Evolutionary conservation across 2,113 vertebrate species (phyloP), one percentile per base, ranked within the genome.

Genomic region (Psephotus haematonotus): DNA sequence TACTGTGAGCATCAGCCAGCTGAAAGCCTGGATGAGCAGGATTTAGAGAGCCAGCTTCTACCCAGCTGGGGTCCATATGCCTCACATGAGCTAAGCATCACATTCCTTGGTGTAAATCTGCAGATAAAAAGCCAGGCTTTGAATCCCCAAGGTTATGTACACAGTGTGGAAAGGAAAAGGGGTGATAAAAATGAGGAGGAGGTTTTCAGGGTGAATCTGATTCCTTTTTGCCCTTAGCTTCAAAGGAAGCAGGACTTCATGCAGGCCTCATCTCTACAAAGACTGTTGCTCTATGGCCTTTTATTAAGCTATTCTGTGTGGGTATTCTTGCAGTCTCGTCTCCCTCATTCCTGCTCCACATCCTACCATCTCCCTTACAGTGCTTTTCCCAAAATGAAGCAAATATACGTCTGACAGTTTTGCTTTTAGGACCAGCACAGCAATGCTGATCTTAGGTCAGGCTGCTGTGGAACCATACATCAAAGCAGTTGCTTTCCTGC

Each of bases 121-220:
- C 22, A 35, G 57, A 59, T 24, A 59, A 59, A 16, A 59, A 35
- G 22, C 33, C 33, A 39, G 62, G 37, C 41, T 91, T 39, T 39
- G 23, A 85, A 43, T 15, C 24, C 50, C 25, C 0, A 0, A 31
- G 35, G 10, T 76, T 44, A 55, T 1, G 0, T 13, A 59, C 31
- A 37, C 23, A 43, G 12, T 2, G 4, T 44, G 37, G 75, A 75
- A 57, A 46, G 37, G 46, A 75, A 49, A 37, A 6, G 68, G 27
- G 6, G 39, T 10, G 6, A 31, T 55, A 63, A 18, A 20, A 44
- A 28, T 28, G n/a, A 41, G 24, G 46, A 75, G n/a, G 76, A 65
- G 10, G 37, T 46, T 81, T 90, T 70, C 39, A 68, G 35, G 50
- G 28, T 53, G 23, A 83, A 41, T 47, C n/a, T 67, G 20, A 33